These are phyloP conservation scores for Anarsia innoxiella DNA, from an alignment of 2,888 invertebrate species.

Conservation along the genomic window DNA sequence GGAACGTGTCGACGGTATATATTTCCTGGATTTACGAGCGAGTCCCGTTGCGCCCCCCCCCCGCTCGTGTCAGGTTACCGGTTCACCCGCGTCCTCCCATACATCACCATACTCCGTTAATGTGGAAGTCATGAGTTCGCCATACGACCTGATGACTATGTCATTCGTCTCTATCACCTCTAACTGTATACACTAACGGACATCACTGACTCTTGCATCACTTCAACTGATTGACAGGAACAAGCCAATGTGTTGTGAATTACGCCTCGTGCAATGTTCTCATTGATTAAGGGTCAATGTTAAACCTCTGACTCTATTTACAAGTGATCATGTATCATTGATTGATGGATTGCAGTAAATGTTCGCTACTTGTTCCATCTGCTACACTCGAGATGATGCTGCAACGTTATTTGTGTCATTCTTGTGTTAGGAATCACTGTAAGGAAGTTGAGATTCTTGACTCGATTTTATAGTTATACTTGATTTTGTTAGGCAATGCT, in stretches of 20 bases:
- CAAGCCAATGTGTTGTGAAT: slow-evolving; percentile 37
- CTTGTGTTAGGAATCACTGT: background rate
- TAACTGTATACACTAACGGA: slow-evolving; percentile 14
- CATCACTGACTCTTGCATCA: slow-evolving; percentile 11
- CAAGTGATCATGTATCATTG: slow-evolving; percentile 20
- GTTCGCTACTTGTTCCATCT: too few relatives aligned
- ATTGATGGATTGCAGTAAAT: slow-evolving; percentile 10
- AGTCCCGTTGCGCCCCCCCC: background rate
- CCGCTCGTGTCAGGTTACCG: background rate
- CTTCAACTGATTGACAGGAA: slow-evolving; percentile 39
- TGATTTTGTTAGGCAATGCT: too few relatives aligned
- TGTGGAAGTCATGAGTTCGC: slow-evolving; percentile 16
- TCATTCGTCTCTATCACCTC: slow-evolving; percentile 14
- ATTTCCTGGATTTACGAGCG: background rate
- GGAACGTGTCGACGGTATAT: too few relatives aligned
- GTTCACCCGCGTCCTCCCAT: background rate
- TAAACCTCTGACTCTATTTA: slow-evolving; percentile 38
- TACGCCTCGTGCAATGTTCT: slow-evolving; percentile 31
- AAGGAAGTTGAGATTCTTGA: too few relatives aligned
- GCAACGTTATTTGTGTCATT: background rate
- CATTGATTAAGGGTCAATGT: slow-evolving; percentile 30
- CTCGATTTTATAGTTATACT: too few relatives aligned
- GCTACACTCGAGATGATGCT: too few relatives aligned
- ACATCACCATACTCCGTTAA: slow-evolving; percentile 8
- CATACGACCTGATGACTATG: slow-evolving; percentile 11